Evolutionary conservation across 2,113 vertebrate genomes (phyloP), one percentile per base, ranked within the genome.

Genomic region (Tapirus terrestris): DNA sequence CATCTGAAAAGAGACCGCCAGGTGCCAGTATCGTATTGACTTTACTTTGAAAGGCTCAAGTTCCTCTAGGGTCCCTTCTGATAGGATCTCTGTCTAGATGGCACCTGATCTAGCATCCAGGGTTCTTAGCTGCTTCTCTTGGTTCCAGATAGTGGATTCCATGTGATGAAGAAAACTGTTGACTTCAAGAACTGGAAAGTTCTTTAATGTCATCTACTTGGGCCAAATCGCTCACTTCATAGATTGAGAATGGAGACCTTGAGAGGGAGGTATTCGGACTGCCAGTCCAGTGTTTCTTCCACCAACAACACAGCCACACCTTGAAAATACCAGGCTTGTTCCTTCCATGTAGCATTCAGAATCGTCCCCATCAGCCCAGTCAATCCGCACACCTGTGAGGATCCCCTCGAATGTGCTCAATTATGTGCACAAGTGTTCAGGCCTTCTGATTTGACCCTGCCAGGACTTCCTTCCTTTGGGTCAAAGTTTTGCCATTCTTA

Each of bases 381-480:
- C 56, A 39, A 1, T 13, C 1, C 1, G 2, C 11, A 4, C 7
- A 5, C 27, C 51, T 48, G 2, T n/a, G 72, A 60, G 33, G 45
- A 18, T 81, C 36, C 67, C 73, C 29, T 91, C 51, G 11, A 10
- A 36, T 31, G 25, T 21, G 25, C 14, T 21, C 10, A 43, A 51
- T 10, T 8, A 5, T 8, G n/a, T 29, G 45, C 31, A 21, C 17
- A 27, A 3, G 27, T 0, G 2, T 68, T 61, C 14, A 6, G n/a
- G n/a, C 31, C 58, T 58, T 43, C 81, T 73, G 17, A 29, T 67
- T 68, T 58, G 56, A 58, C 39, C n/a, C 31, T 56, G 10, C 5
- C 39, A 29, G 18, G 45, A 86, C 45, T 45, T 85, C 39, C 67
- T 91, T 76, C 60, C 73, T 21, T 33, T 39, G 73, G 23, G 29